These are phyloP conservation scores for Beris chalybata DNA, from an alignment of 2,888 invertebrate genomes.

Conservation along the genomic window DNA sequence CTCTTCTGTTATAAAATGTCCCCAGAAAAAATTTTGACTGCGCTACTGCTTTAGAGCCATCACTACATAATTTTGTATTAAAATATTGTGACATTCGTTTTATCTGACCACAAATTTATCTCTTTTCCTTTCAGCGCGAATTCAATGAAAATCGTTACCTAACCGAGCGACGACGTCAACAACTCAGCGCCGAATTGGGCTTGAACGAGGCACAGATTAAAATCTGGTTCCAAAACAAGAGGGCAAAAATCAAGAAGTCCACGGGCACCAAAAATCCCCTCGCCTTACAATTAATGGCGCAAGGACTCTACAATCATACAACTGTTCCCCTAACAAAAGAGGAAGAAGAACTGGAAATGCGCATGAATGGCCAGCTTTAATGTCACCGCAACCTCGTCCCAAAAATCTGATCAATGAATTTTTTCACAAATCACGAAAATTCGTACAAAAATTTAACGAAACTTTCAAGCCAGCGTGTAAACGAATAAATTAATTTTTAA, in stretches of 20 bases:
- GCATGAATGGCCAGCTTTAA: constrained; percentile 54
- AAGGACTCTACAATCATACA: constrained; percentile 90
- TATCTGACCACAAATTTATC: constrained; percentile 14
- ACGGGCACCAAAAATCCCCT: constrained; percentile 82
- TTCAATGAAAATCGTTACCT: constrained; percentile 91
- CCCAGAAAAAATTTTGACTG: too few species aligned
- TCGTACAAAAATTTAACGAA: too few species aligned
- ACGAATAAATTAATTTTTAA: too few species aligned
- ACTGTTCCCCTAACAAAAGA: constrained; percentile 74
- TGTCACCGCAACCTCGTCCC: neutral
- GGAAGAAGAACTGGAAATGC: constrained; percentile 69
- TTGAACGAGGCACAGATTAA: constrained; percentile 97
- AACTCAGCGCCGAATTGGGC: constrained; percentile 86
- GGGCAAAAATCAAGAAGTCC: constrained; percentile 94
- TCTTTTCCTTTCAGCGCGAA: constrained; percentile 65
- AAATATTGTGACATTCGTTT: neutral
- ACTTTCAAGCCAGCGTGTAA: too few species aligned
- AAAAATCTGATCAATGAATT: too few species aligned
- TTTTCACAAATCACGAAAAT: too few species aligned
- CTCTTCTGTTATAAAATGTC: too few species aligned
- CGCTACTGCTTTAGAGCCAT: too few species aligned
- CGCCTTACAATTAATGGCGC: constrained; percentile 89
- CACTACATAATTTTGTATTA: too few species aligned
- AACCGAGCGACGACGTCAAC: constrained; percentile 87
- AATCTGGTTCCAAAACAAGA: constrained; percentile 97